Evolutionary conservation across 2,888 invertebrate species (phyloP).

Genomic region (Helicoverpa assulta): DNA sequence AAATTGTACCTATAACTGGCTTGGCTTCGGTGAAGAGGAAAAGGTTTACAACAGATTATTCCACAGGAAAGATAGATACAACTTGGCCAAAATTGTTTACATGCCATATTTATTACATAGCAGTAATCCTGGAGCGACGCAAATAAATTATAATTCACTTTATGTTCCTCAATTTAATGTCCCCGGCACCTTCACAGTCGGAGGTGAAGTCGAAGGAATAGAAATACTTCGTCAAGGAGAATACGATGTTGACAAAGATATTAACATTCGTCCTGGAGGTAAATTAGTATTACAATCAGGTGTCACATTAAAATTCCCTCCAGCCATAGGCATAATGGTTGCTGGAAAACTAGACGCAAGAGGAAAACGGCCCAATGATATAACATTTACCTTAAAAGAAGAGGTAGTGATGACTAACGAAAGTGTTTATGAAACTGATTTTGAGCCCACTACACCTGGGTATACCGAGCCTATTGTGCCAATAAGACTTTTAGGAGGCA

Average conservation of each 20-base stretch:
- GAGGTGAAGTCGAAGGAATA: constrained; percentile 98
- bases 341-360: constrained; percentile 97
- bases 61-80: constrained; percentile 97
- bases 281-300: constrained; percentile 96
- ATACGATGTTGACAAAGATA: constrained; percentile 97
- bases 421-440: constrained; percentile 91
- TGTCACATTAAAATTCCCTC: constrained; percentile 96
- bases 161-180: constrained; percentile 95
- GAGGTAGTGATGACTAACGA: constrained; percentile 92
- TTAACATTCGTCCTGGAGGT: constrained; percentile 98
- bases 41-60: constrained; percentile 94
- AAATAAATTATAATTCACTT: constrained; percentile 93
- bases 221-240: constrained; percentile 95
- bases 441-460: constrained; percentile 91
- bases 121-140: constrained; percentile 96
- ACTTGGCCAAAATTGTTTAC: constrained; percentile 97
- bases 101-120: constrained; percentile 97
- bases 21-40: constrained; percentile 94
- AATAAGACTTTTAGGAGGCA: constrained; percentile 95
- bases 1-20: constrained; percentile 98
- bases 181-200: constrained; percentile 93
- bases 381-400: constrained; percentile 94
- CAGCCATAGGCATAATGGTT: constrained; percentile 98
- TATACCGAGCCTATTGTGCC: constrained; percentile 92
- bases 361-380: constrained; percentile 94